A percentile compares a stretch with the other conserved stretches of the same genome.
Evolutionary conservation across 2,888 invertebrate species (phyloP).

Genomic region (Amblyjoppa fuscipennis): DNA sequence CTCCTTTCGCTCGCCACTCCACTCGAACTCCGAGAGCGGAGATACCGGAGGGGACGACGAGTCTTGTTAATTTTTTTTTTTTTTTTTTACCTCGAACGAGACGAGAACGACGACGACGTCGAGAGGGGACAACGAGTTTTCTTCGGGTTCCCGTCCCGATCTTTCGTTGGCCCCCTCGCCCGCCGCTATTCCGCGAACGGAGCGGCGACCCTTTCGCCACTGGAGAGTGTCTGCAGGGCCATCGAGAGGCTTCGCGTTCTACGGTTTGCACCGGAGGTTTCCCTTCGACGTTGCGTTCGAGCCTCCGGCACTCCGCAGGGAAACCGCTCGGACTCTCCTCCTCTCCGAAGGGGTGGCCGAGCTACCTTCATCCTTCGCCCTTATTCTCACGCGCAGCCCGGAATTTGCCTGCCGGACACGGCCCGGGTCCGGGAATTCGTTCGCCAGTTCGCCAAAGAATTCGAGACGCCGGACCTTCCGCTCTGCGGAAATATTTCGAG

Average conservation of each 20-base stretch:
- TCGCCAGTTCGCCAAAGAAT: slow-evolving; percentile 15
- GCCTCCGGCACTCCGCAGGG: slow-evolving; percentile 20
- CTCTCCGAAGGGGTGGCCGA: background rate
- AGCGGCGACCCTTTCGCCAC: slow-evolving; percentile 16
- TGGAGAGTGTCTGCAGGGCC: slow-evolving; percentile 42
- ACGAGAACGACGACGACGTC: slow-evolving; percentile 21
- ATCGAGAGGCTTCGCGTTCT: slow-evolving; percentile 29
- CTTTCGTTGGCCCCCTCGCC: slow-evolving; percentile 31
- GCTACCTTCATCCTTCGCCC: slow-evolving; percentile 30
- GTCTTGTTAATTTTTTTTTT: slow-evolving; percentile 70
- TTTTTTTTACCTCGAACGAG: slow-evolving; percentile 30
- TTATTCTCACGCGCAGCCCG: slow-evolving; percentile 50
- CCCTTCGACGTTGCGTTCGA: background rate
- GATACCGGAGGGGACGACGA: slow-evolving; percentile 59
- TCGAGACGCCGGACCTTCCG: slow-evolving; percentile 18
- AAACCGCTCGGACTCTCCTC: slow-evolving; percentile 40
- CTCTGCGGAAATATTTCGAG: slow-evolving; percentile 52
- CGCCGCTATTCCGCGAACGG: background rate
- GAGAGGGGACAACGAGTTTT: slow-evolving; percentile 66
- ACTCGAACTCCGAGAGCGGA: slow-evolving; percentile 56
- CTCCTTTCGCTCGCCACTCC: slow-evolving; percentile 40
- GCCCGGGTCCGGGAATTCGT: slow-evolving; percentile 35
- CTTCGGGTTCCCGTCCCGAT: slow-evolving; percentile 58
- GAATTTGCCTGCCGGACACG: slow-evolving; percentile 43
- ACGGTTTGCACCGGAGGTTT: background rate